Percentiles rank a stretch among this genome's conserved stretches.
Conservation (phyloP, 2,888 invertebrate genomes). For the Ennomos erosarius region DNA sequence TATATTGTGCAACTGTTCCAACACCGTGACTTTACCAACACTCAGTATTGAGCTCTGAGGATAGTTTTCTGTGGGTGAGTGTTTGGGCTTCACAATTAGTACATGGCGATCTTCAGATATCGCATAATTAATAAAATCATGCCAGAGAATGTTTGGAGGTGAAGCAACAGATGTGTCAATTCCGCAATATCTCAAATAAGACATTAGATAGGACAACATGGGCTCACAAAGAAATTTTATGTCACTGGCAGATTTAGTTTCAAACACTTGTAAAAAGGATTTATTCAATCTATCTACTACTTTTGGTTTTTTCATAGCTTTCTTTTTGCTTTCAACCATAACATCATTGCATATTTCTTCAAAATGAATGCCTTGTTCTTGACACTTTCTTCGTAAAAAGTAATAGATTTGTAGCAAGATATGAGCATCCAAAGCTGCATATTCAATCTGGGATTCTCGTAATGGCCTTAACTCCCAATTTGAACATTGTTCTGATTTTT, state of each 20-base stretch:
- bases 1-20: constrained; percentile 88
- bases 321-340: constrained; percentile 81
- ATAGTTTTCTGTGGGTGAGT: constrained; percentile 84
- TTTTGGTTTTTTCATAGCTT: constrained; percentile 72
- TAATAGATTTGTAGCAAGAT: constrained; percentile 93
- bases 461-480: constrained; percentile 96
- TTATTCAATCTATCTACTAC: constrained; percentile 54
- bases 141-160: constrained; percentile 77
- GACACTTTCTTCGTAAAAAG: constrained; percentile 80
- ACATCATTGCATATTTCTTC: constrained; percentile 87
- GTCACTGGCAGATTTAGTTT: constrained; percentile 53
- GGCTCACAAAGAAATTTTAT: constrained; percentile 69
- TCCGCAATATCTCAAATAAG: constrained; percentile 78
- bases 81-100: constrained; percentile 69
- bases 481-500: constrained; percentile 96
- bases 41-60: constrained; percentile 81
- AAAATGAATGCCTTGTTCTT: constrained; percentile 84
- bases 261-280: constrained; percentile 43
- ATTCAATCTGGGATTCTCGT: constrained; percentile 90
- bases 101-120: constrained; percentile 68
- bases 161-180: constrained; percentile 87
- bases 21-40: constrained; percentile 80
- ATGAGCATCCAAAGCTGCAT: constrained; percentile 95
- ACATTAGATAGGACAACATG: constrained; percentile 59
- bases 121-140: constrained; percentile 71